Evolutionary conservation across 2,113 vertebrate genomes (phyloP), one percentile per base, ranked within the genome.

Genomic region (Xenopus laevis): DNA sequence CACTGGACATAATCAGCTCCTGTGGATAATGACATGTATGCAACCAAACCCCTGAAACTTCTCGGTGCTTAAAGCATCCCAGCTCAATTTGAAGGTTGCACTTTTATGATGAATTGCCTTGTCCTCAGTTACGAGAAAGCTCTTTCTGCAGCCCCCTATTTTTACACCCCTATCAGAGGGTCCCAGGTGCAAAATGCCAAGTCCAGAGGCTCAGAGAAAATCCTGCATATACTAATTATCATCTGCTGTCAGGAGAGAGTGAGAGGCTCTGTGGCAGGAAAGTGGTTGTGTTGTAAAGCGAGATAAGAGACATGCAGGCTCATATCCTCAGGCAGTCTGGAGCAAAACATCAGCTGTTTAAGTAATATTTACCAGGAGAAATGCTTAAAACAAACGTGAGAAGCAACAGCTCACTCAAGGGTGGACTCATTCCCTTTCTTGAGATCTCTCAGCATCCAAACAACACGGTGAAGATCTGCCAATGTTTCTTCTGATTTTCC

Each of bases 1-100:
- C 87, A 79, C 83, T 81, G 85, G 86, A 85, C 90, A 92, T 92
- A 81, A 84, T 88, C 79, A 74, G 76, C 66, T 78, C 78, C 83
- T 79, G 71, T 77, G 77, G 72, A 17, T 70, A 59, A 50, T 10
- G 44, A 11, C 65, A 67, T 67, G 45, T 59, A 71, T 61, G 73
- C 65, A 68, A 21, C 65, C 65, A 52, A 67, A 23, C 40, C 65
- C 44, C 65, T 17, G 13, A 30, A 17, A 30, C 58, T 50, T 66
- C 57, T 60, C 20, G 47, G 53, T 59, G 30, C 65, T 71, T 47
- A 23, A 20, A 63, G 65, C 73, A 69, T 75, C 46, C 65, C 73
- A 44, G 60, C 10, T 44, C n/a, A 65, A 40, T 4, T 55, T 53
- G 11, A 17, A 52, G 46, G 47, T 44, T 5, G 13, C 8, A n/a